Evolutionary conservation across 2,113 vertebrate genomes (phyloP).

Genomic region (Columbina picui): DNA sequence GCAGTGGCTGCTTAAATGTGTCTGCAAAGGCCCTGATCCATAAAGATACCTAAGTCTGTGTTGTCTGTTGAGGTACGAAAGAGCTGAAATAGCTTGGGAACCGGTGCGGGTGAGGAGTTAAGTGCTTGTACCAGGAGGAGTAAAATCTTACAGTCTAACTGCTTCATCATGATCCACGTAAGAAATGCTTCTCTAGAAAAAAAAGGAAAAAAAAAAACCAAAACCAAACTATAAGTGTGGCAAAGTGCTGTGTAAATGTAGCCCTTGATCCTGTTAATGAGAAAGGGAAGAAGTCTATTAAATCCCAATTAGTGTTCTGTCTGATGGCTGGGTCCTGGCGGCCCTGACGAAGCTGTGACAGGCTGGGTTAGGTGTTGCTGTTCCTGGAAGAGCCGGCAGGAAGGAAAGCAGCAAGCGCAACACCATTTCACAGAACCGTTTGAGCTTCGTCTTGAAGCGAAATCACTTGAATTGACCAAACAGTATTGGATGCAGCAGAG

Average conservation of each 20-base stretch:
- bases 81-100: neutral
- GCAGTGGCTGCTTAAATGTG: neutral
- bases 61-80: neutral
- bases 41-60: fast-evolving
- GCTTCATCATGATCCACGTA: neutral
- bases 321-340: neutral
- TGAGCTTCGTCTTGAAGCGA: neutral
- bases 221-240: fast-evolving
- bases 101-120: fast-evolving
- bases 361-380: neutral
- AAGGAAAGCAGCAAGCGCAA: neutral
- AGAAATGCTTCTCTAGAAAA: neutral
- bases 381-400: neutral
- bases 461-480: neutral
- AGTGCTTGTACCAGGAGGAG: neutral
- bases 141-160: neutral
- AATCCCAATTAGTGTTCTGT: neutral
- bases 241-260: fast-evolving
- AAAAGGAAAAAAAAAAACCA: too few relatives aligned
- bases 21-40: neutral
- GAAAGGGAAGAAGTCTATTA: neutral
- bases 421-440: neutral
- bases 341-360: neutral
- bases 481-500: fast-evolving
- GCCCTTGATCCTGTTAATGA: neutral